These are phyloP conservation scores for Capra hircus DNA, from an alignment of 2,113 vertebrate genomes.

Conservation along the genomic window DNA sequence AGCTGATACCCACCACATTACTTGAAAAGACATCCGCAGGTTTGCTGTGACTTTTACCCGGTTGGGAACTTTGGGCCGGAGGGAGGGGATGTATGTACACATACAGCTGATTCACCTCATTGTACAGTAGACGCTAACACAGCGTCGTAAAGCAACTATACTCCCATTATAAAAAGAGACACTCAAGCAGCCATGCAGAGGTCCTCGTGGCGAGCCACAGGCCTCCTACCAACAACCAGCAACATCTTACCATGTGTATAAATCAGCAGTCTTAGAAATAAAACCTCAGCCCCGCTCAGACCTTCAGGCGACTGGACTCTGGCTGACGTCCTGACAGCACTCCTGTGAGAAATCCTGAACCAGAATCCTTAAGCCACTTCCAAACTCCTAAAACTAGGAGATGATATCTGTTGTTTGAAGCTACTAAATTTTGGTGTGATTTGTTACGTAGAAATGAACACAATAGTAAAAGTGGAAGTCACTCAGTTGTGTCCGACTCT, in stretches of 20 bases:
- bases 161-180: not conserved
- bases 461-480: not conserved
- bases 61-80: not conserved
- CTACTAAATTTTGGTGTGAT: not conserved
- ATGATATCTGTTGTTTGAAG: not conserved
- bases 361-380: not conserved
- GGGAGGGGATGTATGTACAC: not conserved
- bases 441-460: not conserved
- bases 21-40: not conserved
- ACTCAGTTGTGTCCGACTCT: not conserved
- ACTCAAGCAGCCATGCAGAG: not conserved
- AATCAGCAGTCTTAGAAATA: not conserved
- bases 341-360: not conserved
- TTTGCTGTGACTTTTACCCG: not conserved
- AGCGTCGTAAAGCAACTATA: not conserved
- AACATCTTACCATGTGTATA: not conserved
- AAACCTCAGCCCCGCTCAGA: not conserved
- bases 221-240: not conserved
- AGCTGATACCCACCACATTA: not conserved
- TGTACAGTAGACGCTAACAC: not conserved
- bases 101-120: rapidly evolving
- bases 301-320: not conserved
- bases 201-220: not conserved
- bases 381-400: not conserved
- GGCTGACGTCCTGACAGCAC: not conserved